Conservation (phyloP, 2,113 vertebrate species). For the Alexandromys fortis region DNA sequence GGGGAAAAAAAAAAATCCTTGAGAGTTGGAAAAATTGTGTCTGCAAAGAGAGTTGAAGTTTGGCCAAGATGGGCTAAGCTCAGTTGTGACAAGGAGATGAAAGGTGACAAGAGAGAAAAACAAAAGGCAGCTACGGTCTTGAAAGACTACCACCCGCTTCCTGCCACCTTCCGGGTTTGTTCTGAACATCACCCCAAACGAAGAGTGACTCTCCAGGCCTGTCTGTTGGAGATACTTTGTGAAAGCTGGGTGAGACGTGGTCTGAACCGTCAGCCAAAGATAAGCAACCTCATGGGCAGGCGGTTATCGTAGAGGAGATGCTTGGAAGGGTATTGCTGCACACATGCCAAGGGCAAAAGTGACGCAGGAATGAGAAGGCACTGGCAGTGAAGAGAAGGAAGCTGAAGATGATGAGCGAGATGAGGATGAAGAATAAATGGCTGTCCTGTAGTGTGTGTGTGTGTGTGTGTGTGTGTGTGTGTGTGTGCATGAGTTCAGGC, state of each 20-base stretch:
- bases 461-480: too few relatives aligned
- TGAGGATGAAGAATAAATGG: neutral
- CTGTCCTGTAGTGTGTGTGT: neutral
- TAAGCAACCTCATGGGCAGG: neutral
- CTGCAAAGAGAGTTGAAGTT: neutral
- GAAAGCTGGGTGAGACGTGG: neutral
- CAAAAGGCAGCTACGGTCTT: neutral
- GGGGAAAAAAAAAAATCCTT: neutral
- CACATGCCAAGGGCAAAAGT: neutral
- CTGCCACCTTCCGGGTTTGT: neutral
- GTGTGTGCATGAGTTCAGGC: neutral
- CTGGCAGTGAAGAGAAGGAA: neutral
- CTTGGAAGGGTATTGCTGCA: neutral
- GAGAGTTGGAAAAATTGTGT: neutral
- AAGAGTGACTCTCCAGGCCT: neutral
- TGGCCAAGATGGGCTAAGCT: neutral
- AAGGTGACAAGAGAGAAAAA: neutral
- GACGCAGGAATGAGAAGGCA: neutral
- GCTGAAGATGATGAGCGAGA: neutral
- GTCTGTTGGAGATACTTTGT: neutral
- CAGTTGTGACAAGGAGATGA: neutral
- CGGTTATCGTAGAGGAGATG: neutral
- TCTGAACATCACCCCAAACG: neutral
- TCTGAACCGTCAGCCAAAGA: neutral
- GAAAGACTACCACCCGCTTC: neutral